Percentiles rank a stretch among this genome's conserved stretches.
Evolutionary conservation across 2,113 vertebrate species (phyloP).

Genomic region (Alosa alosa): DNA sequence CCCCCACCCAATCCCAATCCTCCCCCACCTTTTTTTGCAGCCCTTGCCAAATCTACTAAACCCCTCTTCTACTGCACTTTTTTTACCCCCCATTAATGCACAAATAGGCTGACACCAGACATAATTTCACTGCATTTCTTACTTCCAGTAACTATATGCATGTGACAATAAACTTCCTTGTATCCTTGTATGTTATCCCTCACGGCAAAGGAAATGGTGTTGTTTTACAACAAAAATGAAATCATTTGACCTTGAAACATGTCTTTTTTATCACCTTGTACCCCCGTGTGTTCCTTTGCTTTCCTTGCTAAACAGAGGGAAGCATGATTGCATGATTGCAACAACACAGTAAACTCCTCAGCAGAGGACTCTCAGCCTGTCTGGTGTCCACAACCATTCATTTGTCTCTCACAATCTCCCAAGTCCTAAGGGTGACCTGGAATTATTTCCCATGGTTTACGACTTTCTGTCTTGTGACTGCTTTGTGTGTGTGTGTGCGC

Average conservation of each 20-base stretch:
- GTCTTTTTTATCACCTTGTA: conserved; percentile 54
- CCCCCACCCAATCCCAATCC: too few relatives aligned
- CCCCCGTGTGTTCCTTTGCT: conserved; percentile 22
- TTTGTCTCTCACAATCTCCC: not conserved
- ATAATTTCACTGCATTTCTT: too few relatives aligned
- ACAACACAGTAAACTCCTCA: not conserved
- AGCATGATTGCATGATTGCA: not conserved
- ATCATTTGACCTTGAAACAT: conserved; percentile 29
- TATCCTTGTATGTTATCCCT: too few relatives aligned
- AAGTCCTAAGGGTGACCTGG: not conserved
- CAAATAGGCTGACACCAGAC: too few relatives aligned
- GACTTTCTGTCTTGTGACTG: not conserved
- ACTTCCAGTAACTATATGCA: too few relatives aligned
- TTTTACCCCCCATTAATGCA: too few relatives aligned
- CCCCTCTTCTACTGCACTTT: too few relatives aligned
- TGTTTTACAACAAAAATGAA: not conserved
- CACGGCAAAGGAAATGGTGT: not conserved
- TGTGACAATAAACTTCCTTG: too few relatives aligned
- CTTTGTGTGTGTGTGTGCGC: not conserved
- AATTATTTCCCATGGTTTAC: not conserved
- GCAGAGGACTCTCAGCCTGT: not conserved
- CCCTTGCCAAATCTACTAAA: too few relatives aligned
- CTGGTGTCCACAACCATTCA: not conserved
- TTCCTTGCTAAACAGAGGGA: not conserved
- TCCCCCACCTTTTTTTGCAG: too few relatives aligned